Conservation (phyloP, 2,113 vertebrate species). For the Malurus cyaneus region DNA sequence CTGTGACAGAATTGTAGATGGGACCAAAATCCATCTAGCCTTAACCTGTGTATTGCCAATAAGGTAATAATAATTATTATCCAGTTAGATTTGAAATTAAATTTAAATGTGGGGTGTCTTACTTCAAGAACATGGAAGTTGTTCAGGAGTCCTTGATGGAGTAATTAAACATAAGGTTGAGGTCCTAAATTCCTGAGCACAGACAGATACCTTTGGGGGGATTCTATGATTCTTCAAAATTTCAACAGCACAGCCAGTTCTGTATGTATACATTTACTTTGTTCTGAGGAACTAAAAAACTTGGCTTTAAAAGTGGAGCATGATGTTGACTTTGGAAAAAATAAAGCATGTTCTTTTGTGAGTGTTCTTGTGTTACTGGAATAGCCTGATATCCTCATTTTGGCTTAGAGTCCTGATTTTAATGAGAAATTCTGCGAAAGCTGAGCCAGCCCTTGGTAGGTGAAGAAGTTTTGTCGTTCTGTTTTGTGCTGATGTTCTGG, state of each 20-base stretch:
- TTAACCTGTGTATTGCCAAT: background rate
- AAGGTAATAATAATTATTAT: background rate
- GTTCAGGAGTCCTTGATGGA: background rate
- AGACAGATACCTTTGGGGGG: background rate
- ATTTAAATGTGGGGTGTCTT: background rate
- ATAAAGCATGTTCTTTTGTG: background rate
- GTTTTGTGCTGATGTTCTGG: rapidly evolving
- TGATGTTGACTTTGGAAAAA: background rate
- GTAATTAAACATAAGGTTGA: background rate
- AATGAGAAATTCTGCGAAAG: background rate
- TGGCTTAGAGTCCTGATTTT: background rate
- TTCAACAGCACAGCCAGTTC: background rate
- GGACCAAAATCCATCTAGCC: background rate
- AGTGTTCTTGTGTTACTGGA: background rate
- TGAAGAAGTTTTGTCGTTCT: background rate
- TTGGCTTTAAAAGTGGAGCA: background rate
- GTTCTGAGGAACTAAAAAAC: background rate
- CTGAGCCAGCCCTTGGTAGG: background rate
- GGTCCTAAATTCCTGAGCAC: background rate
- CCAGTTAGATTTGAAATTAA: background rate
- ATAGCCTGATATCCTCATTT: background rate
- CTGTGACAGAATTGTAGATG: background rate
- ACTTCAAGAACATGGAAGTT: background rate
- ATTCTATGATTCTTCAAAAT: background rate
- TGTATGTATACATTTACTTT: background rate